These are phyloP conservation scores for Lordiphosa stackelbergi DNA, from an alignment of 1,140 invertebrate species.

Conservation along the genomic window DNA sequence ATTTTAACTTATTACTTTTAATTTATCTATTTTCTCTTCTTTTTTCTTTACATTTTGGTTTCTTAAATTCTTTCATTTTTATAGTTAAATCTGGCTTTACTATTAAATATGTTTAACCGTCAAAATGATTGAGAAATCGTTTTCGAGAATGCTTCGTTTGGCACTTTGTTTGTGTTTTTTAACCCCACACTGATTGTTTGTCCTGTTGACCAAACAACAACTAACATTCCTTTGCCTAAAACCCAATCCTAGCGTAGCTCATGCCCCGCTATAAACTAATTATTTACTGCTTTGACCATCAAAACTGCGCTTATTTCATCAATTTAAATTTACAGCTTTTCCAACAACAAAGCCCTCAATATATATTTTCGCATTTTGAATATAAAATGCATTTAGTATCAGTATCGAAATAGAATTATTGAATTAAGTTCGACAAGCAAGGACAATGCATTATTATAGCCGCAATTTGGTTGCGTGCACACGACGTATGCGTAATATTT, in stretches of 20 bases:
- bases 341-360: slow-evolving; percentile 5
- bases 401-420: slow-evolving; percentile 40
- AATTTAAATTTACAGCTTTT: slow-evolving; percentile 2
- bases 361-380: slow-evolving; percentile 3
- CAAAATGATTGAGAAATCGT: background rate
- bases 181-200: slow-evolving; percentile 6
- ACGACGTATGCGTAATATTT: slow-evolving; percentile 41
- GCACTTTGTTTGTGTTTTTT: slow-evolving; percentile 6
- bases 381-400: slow-evolving; percentile 28
- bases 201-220: slow-evolving; percentile 4
- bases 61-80: too few relatives aligned
- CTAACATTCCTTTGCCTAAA: background rate
- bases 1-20: too few relatives aligned
- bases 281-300: background rate
- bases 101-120: too few relatives aligned
- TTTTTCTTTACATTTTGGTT: too few relatives aligned
- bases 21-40: too few relatives aligned
- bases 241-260: too few relatives aligned
- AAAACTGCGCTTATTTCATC: slow-evolving; percentile 6
- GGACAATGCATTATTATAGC: background rate
- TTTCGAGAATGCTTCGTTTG: slow-evolving; percentile 1
- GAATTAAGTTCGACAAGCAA: slow-evolving; percentile 26
- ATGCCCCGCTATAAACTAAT: too few relatives aligned
- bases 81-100: too few relatives aligned
- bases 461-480: slow-evolving; percentile 6